Conservation (phyloP, 2,797 vertebrate genomes). For the Lycodopsis pacificus region DNA sequence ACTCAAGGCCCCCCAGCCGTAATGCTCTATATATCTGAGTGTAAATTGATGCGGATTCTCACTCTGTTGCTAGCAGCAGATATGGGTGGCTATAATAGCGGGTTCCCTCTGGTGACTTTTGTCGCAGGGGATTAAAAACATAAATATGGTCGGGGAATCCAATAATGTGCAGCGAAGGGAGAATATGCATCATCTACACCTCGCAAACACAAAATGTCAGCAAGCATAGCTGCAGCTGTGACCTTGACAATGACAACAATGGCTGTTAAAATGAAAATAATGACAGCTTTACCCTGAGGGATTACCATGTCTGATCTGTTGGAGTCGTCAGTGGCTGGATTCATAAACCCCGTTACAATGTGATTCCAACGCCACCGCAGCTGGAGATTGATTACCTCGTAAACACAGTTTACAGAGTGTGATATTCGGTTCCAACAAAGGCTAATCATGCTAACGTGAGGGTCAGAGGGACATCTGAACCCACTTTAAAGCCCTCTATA, state of each 20-base stretch:
- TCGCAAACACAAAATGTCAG: slow-evolving; percentile 70
- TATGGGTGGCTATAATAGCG: slow-evolving; percentile 46
- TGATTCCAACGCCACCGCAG: slow-evolving; percentile 35
- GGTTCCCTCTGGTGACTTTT: slow-evolving; percentile 66
- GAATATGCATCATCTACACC: slow-evolving; percentile 69
- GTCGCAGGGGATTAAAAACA: slow-evolving; percentile 74
- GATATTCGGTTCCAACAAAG: slow-evolving; percentile 47
- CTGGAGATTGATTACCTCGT: slow-evolving; percentile 56
- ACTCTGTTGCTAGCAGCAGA: slow-evolving; percentile 50
- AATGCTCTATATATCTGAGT: slow-evolving; percentile 35
- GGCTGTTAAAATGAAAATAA: slow-evolving; percentile 76
- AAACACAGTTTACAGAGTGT: slow-evolving; percentile 53
- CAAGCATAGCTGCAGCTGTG: slow-evolving; percentile 62
- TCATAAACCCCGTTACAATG: slow-evolving; percentile 58
- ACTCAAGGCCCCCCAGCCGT: slow-evolving; percentile 30
- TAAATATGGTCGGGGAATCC: slow-evolving; percentile 72
- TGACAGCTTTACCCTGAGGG: slow-evolving; percentile 50
- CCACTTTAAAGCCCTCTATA: slow-evolving; percentile 1
- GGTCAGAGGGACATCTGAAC: slow-evolving; percentile 3
- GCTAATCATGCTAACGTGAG: slow-evolving; percentile 29
- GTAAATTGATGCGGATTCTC: slow-evolving; percentile 52
- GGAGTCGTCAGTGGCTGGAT: slow-evolving; percentile 52
- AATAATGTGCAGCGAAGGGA: slow-evolving; percentile 76
- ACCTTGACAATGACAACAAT: slow-evolving; percentile 81
- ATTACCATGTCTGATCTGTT: slow-evolving; percentile 65